A percentile compares a stretch with the other conserved stretches of the same genome.
Conservation (phyloP, 37 sponge, comb jelly and placozoan genomes). For the Dysidea cf. avara region DNA sequence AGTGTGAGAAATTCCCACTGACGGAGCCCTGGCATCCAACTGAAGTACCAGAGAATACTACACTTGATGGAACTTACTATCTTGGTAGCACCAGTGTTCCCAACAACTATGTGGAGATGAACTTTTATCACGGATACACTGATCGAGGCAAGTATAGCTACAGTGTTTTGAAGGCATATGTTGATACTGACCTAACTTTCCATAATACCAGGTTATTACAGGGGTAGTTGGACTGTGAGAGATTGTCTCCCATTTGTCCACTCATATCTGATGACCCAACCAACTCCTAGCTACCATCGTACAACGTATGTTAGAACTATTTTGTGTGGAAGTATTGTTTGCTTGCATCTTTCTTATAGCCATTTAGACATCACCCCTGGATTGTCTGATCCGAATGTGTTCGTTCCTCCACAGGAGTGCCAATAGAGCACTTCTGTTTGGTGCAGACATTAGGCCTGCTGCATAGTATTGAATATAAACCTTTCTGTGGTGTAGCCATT, state of each 20-base stretch:
- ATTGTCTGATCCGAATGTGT: constrained; percentile 42
- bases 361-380: constrained; percentile 57
- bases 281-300: neutral
- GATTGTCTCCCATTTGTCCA: constrained; percentile 28
- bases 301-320: neutral
- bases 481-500: too few relatives aligned
- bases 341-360: neutral
- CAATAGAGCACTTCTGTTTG: neutral
- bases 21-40: neutral
- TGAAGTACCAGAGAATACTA: neutral
- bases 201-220: neutral
- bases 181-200: too few relatives aligned
- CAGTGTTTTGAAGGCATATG: too few relatives aligned
- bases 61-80: too few relatives aligned
- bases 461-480: too few relatives aligned
- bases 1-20: constrained; percentile 7
- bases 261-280: neutral
- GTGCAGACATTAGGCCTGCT: too few relatives aligned
- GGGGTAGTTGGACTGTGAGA: constrained; percentile 11
- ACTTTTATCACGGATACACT: too few relatives aligned
- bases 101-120: too few relatives aligned
- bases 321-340: neutral
- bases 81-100: too few relatives aligned
- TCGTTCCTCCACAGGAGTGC: constrained; percentile 48
- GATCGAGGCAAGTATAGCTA: too few relatives aligned